Evolutionary conservation across 2,888 invertebrate genomes (phyloP).

Genomic region (Coelopa pilipes): DNA sequence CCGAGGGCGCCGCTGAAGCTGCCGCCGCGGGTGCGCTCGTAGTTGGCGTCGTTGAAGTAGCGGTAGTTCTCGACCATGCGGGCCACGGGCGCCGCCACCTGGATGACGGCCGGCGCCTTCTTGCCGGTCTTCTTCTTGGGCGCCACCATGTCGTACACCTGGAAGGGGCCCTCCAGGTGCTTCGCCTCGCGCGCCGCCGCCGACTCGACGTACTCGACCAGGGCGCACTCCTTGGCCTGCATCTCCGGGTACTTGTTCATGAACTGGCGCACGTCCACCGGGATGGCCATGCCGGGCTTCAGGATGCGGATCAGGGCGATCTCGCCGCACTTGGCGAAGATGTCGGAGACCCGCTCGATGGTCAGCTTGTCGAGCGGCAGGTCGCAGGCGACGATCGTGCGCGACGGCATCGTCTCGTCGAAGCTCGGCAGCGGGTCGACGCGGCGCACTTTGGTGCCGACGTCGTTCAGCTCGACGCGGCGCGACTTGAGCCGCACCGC

Average conservation of each 20-base stretch:
- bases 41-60: constrained; percentile 66
- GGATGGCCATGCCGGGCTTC: constrained; percentile 88
- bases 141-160: constrained; percentile 82
- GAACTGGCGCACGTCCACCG: constrained; percentile 90
- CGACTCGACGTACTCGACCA: constrained; percentile 90
- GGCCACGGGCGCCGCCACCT: constrained; percentile 67
- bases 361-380: constrained; percentile 86
- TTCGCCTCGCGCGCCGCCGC: constrained; percentile 86
- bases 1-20: constrained; percentile 67
- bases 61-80: constrained; percentile 74
- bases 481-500: constrained; percentile 81
- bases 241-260: constrained; percentile 91
- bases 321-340: constrained; percentile 89
- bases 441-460: constrained; percentile 89
- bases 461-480: constrained; percentile 88
- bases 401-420: constrained; percentile 92
- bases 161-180: constrained; percentile 73
- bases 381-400: constrained; percentile 88
- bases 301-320: constrained; percentile 89
- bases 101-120: constrained; percentile 70
- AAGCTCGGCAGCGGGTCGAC: constrained; percentile 86
- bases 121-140: constrained; percentile 79
- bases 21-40: constrained; percentile 65
- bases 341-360: constrained; percentile 90
- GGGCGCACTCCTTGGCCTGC: constrained; percentile 85